These are phyloP conservation scores for Volucella zonaria DNA, from an alignment of 2,888 invertebrate genomes.

Conservation along the genomic window DNA sequence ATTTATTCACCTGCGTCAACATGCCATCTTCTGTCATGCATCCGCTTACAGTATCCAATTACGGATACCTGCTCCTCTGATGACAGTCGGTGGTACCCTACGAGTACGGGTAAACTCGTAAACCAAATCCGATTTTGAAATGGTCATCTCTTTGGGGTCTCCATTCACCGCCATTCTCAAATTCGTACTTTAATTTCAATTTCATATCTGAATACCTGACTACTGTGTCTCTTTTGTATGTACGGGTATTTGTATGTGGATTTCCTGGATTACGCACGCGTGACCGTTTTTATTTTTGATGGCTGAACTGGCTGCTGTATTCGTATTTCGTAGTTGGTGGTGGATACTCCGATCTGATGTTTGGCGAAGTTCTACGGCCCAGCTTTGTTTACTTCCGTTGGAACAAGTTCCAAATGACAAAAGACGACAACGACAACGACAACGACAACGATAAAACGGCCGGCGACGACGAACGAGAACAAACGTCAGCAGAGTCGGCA, in stretches of 20 bases:
- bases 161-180: constrained; percentile 20
- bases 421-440: constrained; percentile 67
- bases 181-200: constrained; percentile 49
- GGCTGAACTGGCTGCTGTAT: constrained; percentile 6
- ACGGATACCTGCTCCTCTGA: constrained; percentile 41
- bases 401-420: constrained; percentile 72
- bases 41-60: constrained; percentile 69
- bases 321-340: constrained; percentile 5
- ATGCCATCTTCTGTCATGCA: constrained; percentile 71
- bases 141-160: constrained; percentile 47
- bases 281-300: constrained; percentile 59
- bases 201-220: constrained; percentile 24
- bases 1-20: constrained; percentile 71
- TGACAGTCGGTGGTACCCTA: constrained; percentile 39
- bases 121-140: constrained; percentile 45
- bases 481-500: neutral
- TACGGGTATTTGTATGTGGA: constrained; percentile 12
- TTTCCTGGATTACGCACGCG: constrained; percentile 73
- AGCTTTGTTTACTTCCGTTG: constrained; percentile 67
- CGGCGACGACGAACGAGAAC: constrained; percentile 15
- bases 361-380: constrained; percentile 46
- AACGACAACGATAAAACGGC: neutral
- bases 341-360: constrained; percentile 37
- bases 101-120: constrained; percentile 14
- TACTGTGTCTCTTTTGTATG: neutral